These are phyloP conservation scores for Equus quagga DNA, from an alignment of 2,113 vertebrate genomes.

Conservation along the genomic window DNA sequence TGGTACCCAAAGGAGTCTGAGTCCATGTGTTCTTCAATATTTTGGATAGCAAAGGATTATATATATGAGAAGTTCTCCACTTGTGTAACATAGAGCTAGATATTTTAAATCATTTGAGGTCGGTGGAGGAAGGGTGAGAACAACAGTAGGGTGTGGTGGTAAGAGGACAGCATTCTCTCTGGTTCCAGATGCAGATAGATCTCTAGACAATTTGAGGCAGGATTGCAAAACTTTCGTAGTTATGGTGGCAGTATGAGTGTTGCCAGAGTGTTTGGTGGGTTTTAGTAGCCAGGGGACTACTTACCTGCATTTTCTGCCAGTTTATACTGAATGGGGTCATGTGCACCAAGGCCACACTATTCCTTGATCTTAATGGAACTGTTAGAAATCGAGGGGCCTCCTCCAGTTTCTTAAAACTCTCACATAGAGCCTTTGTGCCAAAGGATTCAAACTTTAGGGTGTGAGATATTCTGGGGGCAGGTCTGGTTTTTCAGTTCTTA, in stretches of 20 bases:
- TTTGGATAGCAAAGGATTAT: constrained; percentile 16
- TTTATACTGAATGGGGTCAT: not conserved
- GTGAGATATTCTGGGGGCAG: not conserved
- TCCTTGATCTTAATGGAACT: not conserved
- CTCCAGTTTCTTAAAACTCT: not conserved
- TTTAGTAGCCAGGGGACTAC: not conserved
- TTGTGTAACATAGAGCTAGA: not conserved
- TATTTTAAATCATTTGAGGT: not conserved
- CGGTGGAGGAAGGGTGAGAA: not conserved
- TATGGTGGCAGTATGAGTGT: not conserved
- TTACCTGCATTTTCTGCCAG: not conserved
- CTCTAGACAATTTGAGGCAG: constrained; percentile 34
- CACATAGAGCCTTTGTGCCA: not conserved
- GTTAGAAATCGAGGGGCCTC: not conserved
- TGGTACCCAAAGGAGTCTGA: not conserved
- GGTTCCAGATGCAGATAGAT: not conserved
- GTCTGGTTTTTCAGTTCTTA: not conserved
- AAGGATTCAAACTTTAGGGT: not conserved
- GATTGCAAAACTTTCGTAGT: constrained; percentile 32
- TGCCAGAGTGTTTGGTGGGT: not conserved
- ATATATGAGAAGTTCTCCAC: not conserved
- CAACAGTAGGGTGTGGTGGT: not conserved
- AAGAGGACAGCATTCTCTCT: constrained; percentile 20
- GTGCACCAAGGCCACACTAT: not conserved
- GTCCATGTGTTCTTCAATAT: not conserved